Evolutionary conservation across 2,797 vertebrate genomes (phyloP).

Genomic region (Melanotaenia nigrans): DNA sequence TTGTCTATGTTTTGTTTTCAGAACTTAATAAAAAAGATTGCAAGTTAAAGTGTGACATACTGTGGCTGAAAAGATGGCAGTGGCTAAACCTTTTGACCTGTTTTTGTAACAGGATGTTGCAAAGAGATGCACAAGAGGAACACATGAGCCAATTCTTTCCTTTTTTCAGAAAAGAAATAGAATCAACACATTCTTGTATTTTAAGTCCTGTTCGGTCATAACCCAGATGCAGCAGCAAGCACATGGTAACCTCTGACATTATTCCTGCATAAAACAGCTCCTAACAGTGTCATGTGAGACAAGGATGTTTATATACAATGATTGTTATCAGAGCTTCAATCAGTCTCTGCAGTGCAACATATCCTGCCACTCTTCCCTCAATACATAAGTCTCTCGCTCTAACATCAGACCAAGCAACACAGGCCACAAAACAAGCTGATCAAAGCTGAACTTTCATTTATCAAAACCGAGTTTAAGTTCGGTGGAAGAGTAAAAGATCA

Average conservation of each 20-base stretch:
- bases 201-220: background rate
- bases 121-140: conserved; percentile 60
- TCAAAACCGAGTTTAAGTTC: background rate
- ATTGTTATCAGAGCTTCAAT: conserved; percentile 62
- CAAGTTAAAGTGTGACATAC: conserved; percentile 18
- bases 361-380: conserved; percentile 69
- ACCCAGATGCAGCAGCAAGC: background rate
- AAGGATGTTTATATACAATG: conserved; percentile 55
- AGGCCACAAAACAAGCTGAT: conserved; percentile 17
- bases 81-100: conserved; percentile 54
- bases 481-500: background rate
- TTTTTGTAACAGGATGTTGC: conserved; percentile 81
- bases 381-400: conserved; percentile 37
- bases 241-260: background rate
- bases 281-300: conserved; percentile 15
- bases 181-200: conserved; percentile 17
- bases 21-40: background rate
- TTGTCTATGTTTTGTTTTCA: conserved; percentile 1
- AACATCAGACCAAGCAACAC: conserved; percentile 21
- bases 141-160: conserved; percentile 66
- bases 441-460: background rate
- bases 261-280: background rate
- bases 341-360: conserved; percentile 64
- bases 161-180: conserved; percentile 36
- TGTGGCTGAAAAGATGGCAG: conserved; percentile 20